phyloP scores from a whole-genome alignment of 2,113 vertebrate species.

The Ochotona princeps region DNA sequence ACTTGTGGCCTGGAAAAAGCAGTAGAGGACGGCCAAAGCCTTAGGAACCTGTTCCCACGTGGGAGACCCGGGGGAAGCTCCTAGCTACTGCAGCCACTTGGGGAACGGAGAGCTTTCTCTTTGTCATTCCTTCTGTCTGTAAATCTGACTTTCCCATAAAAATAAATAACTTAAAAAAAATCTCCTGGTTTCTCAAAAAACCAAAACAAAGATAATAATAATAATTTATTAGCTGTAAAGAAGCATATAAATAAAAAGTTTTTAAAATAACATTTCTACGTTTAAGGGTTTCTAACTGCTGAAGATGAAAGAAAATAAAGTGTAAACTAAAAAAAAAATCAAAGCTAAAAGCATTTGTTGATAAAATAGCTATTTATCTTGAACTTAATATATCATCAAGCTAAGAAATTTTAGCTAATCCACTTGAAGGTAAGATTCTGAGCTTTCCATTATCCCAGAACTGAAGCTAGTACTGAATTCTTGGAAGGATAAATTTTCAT shows the following conservation, averaged over 20 bases:
- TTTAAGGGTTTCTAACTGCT: conserved; percentile 2
- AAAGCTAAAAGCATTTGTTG: background rate
- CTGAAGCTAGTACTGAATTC: conserved; percentile 18
- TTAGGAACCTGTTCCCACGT: too few relatives aligned
- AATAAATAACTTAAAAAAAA: background rate
- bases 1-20: too few relatives aligned
- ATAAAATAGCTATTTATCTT: background rate
- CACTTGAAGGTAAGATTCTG: background rate
- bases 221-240: conserved; percentile 5
- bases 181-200: background rate
- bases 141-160: too few relatives aligned
- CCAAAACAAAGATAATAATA: background rate
- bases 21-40: too few relatives aligned
- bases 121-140: too few relatives aligned
- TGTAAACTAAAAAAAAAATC: background rate
- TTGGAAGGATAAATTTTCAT: conserved; percentile 9
- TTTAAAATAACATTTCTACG: conserved; percentile 20
- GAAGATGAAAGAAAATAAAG: conserved; percentile 3
- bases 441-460: conserved; percentile 7
- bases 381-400: too few relatives aligned
- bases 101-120: too few relatives aligned
- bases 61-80: too few relatives aligned
- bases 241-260: conserved; percentile 19
- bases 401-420: background rate
- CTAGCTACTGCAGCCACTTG: too few relatives aligned